Evolutionary conservation across 92 coral and sea anemone species (phyloP), one percentile per base, ranked within the genome.

Genomic region (Diadumene lineata): DNA sequence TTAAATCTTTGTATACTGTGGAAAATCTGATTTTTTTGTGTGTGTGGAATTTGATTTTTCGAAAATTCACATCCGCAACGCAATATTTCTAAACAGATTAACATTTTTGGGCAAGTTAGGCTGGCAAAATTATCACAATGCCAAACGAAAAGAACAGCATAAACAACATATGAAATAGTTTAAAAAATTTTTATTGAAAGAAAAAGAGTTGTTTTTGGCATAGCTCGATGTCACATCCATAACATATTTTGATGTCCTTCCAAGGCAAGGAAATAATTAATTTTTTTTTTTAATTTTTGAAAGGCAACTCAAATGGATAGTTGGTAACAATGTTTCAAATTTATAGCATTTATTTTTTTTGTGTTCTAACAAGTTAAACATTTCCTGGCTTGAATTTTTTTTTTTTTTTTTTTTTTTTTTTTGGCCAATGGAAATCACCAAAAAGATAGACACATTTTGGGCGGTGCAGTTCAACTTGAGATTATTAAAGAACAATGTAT

Each of bases 81-180:
- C 65, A 60, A 27, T 62, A 28, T 68, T 19, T 68, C 34, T 1
- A 13, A 48, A 68, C 25, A 22, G 33, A 48, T 23, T 44, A 68
- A 44, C 73, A 44, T 44, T 44, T 18, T 68, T 68, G 58, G 48
- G 60, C 60, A 68, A 34, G 48, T 24, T 25, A 43, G 46, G 13
- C 8, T 55, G 77, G 19, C 67, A 56, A 72, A 72, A 56, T 72
- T 18, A 72, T 72, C 67, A 72, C 56, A 56, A 7, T 72, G 33
- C 23, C 57, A 56, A 72, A 72, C 77, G 55, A 72, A 56, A 72
- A 56, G 77, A 72, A 50, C 66, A 53, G 19, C 76, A 72, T 56
- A 72, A 72, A 31, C 56, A 53, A 72, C 23, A 72, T 24, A 34
- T 56, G 67, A 28, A 72, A 72, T 2, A 72, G 67, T 30, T 30